A percentile compares a stretch with the other conserved stretches of the same genome.
phyloP scores from a whole-genome alignment of 2,888 invertebrate genomes.

The Yponomeuta cagnagella region DNA sequence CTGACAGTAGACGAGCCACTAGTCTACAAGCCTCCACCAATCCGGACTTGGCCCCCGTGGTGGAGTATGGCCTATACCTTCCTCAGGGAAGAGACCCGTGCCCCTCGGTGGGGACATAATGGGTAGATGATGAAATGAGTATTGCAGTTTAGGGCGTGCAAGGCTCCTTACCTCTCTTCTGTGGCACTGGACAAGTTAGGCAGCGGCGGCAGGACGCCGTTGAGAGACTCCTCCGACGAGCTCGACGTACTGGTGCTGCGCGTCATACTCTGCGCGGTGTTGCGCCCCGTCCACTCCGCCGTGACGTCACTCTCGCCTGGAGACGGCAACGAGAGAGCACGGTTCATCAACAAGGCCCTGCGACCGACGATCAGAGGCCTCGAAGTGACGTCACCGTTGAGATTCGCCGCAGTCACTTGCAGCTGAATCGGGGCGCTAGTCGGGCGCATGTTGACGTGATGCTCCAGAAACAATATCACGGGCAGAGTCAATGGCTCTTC shows the following conservation, averaged over 20 bases:
- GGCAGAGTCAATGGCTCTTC: slow-evolving; percentile 55
- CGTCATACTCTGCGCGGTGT: slow-evolving; percentile 50
- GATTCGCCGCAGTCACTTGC: slow-evolving; percentile 64
- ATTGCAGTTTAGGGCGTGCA: not conserved
- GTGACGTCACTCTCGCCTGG: slow-evolving; percentile 63
- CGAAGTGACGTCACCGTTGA: slow-evolving; percentile 57
- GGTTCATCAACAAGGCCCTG: slow-evolving; percentile 60
- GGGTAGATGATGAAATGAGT: too few species aligned
- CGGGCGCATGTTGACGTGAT: slow-evolving; percentile 63
- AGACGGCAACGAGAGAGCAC: slow-evolving; percentile 60
- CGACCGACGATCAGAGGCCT: slow-evolving; percentile 65
- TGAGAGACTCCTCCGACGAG: slow-evolving; percentile 59
- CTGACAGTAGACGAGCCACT: too few species aligned
- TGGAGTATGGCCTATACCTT: too few species aligned
- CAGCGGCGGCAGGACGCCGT: slow-evolving; percentile 36
- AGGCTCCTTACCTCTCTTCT: slow-evolving; percentile 53
- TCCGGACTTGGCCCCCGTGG: too few species aligned
- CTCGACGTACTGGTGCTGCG: slow-evolving; percentile 58
- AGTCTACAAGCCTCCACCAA: too few species aligned
- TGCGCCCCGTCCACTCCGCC: slow-evolving; percentile 58
- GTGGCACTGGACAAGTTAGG: slow-evolving; percentile 34
- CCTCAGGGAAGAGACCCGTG: too few species aligned
- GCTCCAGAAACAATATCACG: slow-evolving; percentile 65
- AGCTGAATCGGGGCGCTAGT: slow-evolving; percentile 67
- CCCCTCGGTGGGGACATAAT: too few species aligned